These are phyloP conservation scores for Ictalurus punctatus DNA, from an alignment of 2,113 vertebrate species.

Conservation along the genomic window DNA sequence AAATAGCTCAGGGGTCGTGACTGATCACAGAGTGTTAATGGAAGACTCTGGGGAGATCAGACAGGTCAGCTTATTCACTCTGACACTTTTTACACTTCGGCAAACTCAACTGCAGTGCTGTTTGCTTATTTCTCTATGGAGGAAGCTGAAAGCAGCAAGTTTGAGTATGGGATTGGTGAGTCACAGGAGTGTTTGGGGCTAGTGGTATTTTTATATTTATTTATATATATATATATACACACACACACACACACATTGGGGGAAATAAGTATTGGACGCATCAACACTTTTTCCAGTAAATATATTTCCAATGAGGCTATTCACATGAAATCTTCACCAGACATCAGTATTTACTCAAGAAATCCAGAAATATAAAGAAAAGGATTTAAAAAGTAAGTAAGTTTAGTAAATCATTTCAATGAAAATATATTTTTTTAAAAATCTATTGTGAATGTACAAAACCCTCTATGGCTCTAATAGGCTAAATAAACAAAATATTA, in stretches of 20 bases:
- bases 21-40: constrained; percentile 26
- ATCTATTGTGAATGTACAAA: background rate
- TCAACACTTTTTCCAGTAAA: too few relatives aligned
- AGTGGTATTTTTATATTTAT: background rate
- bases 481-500: background rate
- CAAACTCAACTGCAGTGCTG: background rate
- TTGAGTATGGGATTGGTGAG: constrained; percentile 12
- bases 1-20: constrained; percentile 31
- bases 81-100: constrained; percentile 12
- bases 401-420: background rate
- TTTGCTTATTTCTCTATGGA: background rate
- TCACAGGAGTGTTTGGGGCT: background rate
- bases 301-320: too few relatives aligned
- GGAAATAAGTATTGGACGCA: too few relatives aligned
- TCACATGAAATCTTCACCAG: too few relatives aligned
- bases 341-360: background rate
- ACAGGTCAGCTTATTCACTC: background rate
- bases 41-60: background rate
- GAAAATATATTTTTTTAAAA: background rate
- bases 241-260: too few relatives aligned
- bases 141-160: background rate
- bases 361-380: background rate
- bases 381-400: background rate
- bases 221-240: too few relatives aligned
- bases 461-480: background rate